Percentiles rank a stretch among this genome's conserved stretches.
Evolutionary conservation across 2,888 invertebrate genomes (phyloP).

Genomic region (Melipona bicolor): DNA sequence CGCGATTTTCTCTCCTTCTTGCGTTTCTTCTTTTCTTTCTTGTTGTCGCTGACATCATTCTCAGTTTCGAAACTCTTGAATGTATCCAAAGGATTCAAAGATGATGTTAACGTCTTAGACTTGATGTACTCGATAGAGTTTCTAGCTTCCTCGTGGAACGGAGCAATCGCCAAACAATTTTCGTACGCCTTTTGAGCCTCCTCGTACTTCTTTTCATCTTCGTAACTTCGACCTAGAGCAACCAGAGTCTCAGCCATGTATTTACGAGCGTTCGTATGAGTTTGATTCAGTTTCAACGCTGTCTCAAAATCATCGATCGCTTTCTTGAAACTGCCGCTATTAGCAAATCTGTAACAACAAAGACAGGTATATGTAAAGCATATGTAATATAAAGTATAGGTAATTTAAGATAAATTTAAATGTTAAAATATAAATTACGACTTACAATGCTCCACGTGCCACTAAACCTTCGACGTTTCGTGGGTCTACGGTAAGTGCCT

Average conservation of each 20-base stretch:
- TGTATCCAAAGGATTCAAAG: constrained; percentile 78
- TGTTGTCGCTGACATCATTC: constrained; percentile 78
- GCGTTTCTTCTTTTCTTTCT: constrained; percentile 84
- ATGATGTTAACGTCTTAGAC: constrained; percentile 85
- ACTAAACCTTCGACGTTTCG: constrained; percentile 96
- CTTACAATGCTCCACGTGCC: constrained; percentile 93
- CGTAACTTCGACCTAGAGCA: constrained; percentile 94
- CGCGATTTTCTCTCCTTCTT: constrained; percentile 84
- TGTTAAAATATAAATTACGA: constrained; percentile 38
- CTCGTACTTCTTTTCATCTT: constrained; percentile 93
- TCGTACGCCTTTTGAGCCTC: constrained; percentile 94
- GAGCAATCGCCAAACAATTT: constrained; percentile 92
- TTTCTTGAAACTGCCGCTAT: constrained; percentile 96
- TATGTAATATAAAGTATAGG: not conserved
- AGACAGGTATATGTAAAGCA: not conserved
- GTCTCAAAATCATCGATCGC: constrained; percentile 98
- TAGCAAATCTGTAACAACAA: constrained; percentile 88
- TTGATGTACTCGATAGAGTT: constrained; percentile 93
- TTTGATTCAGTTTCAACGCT: constrained; percentile 94
- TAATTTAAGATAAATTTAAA: not conserved
- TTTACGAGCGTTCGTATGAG: constrained; percentile 96
- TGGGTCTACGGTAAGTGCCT: constrained; percentile 96
- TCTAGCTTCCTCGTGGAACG: constrained; percentile 94
- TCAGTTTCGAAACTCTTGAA: constrained; percentile 81
- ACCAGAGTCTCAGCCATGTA: constrained; percentile 97